A percentile compares a stretch with the other conserved stretches of the same genome.
Evolutionary conservation across 2,113 vertebrate species (phyloP).

Genomic region (Megalops atlanticus): DNA sequence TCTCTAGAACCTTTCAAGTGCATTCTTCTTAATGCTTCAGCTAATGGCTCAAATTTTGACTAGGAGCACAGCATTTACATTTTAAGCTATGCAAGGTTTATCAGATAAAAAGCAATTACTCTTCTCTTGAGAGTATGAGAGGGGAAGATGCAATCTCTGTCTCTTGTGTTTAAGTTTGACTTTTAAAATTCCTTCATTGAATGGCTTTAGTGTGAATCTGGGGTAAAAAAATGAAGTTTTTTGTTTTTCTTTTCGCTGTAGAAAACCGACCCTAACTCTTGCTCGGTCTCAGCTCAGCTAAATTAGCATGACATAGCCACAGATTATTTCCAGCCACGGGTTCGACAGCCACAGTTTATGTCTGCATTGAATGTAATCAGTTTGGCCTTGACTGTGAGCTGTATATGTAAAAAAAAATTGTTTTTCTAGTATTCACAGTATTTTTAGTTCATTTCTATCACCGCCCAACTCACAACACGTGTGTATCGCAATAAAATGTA

Average conservation of each 20-base stretch:
- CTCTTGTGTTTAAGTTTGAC: neutral
- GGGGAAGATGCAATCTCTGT: neutral
- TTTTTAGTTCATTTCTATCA: too few relatives aligned
- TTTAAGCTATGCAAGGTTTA: neutral
- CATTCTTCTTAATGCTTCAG: neutral
- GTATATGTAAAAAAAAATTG: too few relatives aligned
- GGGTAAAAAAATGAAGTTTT: neutral
- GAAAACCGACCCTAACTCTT: neutral
- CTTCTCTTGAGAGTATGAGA: neutral
- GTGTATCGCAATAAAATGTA: too few relatives aligned
- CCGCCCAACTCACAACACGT: too few relatives aligned
- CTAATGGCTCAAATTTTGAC: neutral
- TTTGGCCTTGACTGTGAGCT: too few relatives aligned
- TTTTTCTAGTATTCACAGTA: too few relatives aligned
- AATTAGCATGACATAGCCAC: too few relatives aligned
- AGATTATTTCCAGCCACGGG: too few relatives aligned
- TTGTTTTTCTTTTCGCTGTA: neutral
- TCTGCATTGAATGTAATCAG: too few relatives aligned
- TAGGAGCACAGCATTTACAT: neutral
- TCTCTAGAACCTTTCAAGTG: neutral
- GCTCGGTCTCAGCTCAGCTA: too few relatives aligned
- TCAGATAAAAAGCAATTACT: neutral
- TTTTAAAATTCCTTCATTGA: too few relatives aligned
- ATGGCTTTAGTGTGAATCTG: neutral
- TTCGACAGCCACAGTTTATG: too few relatives aligned